Percentiles rank a stretch among this genome's conserved stretches.
phyloP scores from a whole-genome alignment of 1,140 invertebrate species.

The Megathymus violae region DNA sequence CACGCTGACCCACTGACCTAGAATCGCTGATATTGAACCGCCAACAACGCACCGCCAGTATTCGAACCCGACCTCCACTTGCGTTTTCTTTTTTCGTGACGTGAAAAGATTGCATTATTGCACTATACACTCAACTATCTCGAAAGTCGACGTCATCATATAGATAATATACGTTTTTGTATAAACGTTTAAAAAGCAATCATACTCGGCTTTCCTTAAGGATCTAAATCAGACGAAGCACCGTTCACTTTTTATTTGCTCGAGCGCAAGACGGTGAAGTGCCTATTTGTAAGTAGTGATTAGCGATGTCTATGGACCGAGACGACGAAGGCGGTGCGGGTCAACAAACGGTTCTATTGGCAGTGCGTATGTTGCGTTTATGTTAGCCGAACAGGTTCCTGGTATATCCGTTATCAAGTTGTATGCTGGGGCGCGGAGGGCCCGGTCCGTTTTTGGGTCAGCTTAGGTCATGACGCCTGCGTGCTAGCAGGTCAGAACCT shows the following conservation, averaged over 20 bases:
- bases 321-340: slow-evolving; percentile 37
- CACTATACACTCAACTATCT: slow-evolving; percentile 10
- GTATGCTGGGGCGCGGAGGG: slow-evolving; percentile 62
- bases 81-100: slow-evolving; percentile 66
- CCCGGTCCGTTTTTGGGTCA: slow-evolving; percentile 78
- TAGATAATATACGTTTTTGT: background rate
- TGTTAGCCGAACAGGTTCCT: slow-evolving; percentile 67
- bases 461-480: slow-evolving; percentile 80
- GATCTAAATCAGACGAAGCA: background rate
- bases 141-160: background rate
- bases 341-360: slow-evolving; percentile 59
- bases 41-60: slow-evolving; percentile 70
- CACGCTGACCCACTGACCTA: slow-evolving; percentile 80
- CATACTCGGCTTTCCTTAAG: background rate
- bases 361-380: slow-evolving; percentile 53
- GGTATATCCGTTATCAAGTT: slow-evolving; percentile 73
- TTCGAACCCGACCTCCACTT: slow-evolving; percentile 79
- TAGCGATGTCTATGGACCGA: slow-evolving; percentile 39
- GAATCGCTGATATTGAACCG: slow-evolving; percentile 81
- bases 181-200: background rate
- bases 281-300: slow-evolving; percentile 17
- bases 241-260: background rate
- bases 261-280: background rate
- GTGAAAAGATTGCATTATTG: slow-evolving; percentile 37
- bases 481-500: slow-evolving; percentile 59